Conservation (phyloP, 1,140 invertebrate species). For the Leptinotarsa texana region DNA sequence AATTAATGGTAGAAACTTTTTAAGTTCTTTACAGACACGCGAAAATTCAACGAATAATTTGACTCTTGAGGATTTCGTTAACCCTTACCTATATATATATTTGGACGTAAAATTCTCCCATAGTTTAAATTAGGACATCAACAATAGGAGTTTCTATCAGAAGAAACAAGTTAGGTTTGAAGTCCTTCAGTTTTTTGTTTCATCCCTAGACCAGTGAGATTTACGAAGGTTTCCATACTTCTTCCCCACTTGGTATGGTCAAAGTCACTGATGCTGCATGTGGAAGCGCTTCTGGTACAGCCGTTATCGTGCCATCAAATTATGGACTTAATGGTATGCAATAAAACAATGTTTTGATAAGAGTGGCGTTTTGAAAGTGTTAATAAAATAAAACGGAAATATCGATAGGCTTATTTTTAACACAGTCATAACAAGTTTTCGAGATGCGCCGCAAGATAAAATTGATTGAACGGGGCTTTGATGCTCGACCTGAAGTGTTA, state of each 20-base stretch:
- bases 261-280: background rate
- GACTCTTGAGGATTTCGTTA: too few relatives aligned
- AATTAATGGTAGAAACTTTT: too few relatives aligned
- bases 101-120: too few relatives aligned
- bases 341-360: conserved; percentile 4
- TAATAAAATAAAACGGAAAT: conserved; percentile 3
- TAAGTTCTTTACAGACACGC: too few relatives aligned
- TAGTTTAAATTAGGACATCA: too few relatives aligned
- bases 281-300: background rate
- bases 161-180: too few relatives aligned
- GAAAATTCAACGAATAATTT: too few relatives aligned
- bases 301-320: background rate
- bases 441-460: background rate
- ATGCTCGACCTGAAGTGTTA: conserved; percentile 2
- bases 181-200: too few relatives aligned
- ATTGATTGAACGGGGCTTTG: conserved; percentile 2
- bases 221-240: too few relatives aligned
- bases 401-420: background rate
- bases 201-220: too few relatives aligned
- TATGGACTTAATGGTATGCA: background rate
- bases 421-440: background rate
- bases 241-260: background rate
- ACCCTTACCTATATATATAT: too few relatives aligned
- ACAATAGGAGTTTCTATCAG: too few relatives aligned
- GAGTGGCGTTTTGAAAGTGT: background rate